phyloP scores from a whole-genome alignment of 2,797 vertebrate genomes.

The Sebastes vulpes region DNA sequence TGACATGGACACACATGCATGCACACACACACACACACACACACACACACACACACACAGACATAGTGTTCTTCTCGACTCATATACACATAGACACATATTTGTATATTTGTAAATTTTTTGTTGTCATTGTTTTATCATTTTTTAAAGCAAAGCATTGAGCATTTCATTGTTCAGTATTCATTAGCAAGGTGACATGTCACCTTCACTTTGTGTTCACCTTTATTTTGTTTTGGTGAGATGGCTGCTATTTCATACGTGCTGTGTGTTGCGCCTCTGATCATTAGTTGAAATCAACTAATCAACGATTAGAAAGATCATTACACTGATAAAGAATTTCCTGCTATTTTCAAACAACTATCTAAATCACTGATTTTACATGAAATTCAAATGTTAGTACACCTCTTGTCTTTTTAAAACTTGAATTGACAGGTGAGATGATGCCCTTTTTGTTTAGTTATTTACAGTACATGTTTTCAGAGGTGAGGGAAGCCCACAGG shows the following conservation, averaged over 20 bases:
- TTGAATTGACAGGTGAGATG: not conserved
- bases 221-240: not conserved
- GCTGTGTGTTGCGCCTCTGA: not conserved
- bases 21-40: slow-evolving; percentile 6
- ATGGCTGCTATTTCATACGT: not conserved
- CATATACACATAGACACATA: too few species aligned
- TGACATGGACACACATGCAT: slow-evolving; percentile 25
- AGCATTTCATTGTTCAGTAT: not conserved
- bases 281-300: not conserved
- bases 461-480: not conserved
- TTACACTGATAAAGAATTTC: not conserved
- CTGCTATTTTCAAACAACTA: not conserved
- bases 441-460: not conserved
- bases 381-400: not conserved
- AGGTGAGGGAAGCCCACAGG: not conserved
- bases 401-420: not conserved
- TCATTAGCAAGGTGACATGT: not conserved
- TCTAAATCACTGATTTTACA: not conserved
- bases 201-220: not conserved
- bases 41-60: slow-evolving; percentile 20
- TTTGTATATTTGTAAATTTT: slow-evolving; percentile 16
- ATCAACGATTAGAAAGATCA: too few species aligned
- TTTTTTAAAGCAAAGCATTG: not conserved
- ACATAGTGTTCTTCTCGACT: not conserved
- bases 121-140: not conserved